phyloP scores from a whole-genome alignment of 2,797 vertebrate genomes.

The Masticophis lateralis region DNA sequence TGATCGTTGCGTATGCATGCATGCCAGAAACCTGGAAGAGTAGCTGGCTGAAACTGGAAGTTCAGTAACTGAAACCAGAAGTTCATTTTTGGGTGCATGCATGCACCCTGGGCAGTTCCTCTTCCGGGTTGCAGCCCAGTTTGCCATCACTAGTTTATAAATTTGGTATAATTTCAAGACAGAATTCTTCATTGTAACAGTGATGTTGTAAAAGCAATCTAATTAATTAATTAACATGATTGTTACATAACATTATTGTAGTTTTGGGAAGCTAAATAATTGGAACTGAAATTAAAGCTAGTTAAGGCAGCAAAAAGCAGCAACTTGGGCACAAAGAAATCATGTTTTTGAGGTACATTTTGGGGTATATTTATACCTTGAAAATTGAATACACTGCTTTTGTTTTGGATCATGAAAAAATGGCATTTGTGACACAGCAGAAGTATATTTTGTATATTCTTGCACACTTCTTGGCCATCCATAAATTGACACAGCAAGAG shows the following conservation, averaged over 20 bases:
- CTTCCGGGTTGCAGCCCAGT: too few species aligned
- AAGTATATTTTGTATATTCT: constrained; percentile 42
- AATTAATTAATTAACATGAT: neutral
- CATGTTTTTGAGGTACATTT: neutral
- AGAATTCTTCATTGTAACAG: neutral
- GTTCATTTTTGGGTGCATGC: too few species aligned
- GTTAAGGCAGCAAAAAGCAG: neutral
- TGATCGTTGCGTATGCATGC: too few species aligned
- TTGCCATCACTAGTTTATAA: neutral
- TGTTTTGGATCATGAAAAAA: constrained; percentile 59
- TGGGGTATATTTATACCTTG: too few species aligned
- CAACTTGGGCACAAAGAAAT: neutral
- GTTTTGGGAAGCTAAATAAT: neutral
- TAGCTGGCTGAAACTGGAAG: too few species aligned
- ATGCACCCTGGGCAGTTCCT: too few species aligned
- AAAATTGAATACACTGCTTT: neutral
- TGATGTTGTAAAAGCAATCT: neutral
- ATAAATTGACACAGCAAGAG: constrained; percentile 58
- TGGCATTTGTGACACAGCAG: constrained; percentile 20
- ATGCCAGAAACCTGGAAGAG: too few species aligned
- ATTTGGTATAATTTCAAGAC: neutral
- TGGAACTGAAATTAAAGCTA: neutral
- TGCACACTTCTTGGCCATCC: constrained; percentile 58
- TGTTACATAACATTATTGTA: neutral
- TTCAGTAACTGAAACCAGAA: too few species aligned